These are phyloP conservation scores for Gymnothorax reevesii DNA, from an alignment of 2,797 vertebrate species.

Conservation along the genomic window DNA sequence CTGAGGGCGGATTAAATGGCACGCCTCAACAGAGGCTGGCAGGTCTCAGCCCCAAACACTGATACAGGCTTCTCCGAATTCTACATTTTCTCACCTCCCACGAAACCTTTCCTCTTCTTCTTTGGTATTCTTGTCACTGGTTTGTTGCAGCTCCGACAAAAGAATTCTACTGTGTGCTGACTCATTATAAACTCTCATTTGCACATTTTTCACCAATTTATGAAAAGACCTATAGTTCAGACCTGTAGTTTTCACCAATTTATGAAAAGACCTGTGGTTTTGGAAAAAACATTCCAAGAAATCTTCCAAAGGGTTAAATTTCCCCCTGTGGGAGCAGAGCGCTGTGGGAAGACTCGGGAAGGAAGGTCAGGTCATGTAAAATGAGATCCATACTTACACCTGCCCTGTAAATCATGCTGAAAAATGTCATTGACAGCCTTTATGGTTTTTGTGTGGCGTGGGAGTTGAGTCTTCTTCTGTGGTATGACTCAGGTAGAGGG, in stretches of 20 bases:
- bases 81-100: constrained; percentile 1
- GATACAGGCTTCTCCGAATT: constrained; percentile 62
- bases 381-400: background rate
- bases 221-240: background rate
- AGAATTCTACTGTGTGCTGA: background rate
- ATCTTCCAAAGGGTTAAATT: background rate
- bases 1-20: no score
- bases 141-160: background rate
- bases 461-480: background rate
- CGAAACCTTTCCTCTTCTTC: background rate
- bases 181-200: background rate
- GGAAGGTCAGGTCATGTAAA: background rate
- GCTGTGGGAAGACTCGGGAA: background rate
- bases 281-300: no score
- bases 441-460: background rate
- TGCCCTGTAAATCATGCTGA: background rate
- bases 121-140: background rate
- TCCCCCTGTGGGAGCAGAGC: background rate
- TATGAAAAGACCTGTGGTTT: no score
- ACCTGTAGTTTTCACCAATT: no score
- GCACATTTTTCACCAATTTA: background rate
- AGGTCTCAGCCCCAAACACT: constrained; percentile 54
- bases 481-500: background rate
- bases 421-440: background rate
- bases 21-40: background rate